Conservation (phyloP, 30 jellyfish, hydroid and myxozoan species). For the Pelagia noctiluca region DNA sequence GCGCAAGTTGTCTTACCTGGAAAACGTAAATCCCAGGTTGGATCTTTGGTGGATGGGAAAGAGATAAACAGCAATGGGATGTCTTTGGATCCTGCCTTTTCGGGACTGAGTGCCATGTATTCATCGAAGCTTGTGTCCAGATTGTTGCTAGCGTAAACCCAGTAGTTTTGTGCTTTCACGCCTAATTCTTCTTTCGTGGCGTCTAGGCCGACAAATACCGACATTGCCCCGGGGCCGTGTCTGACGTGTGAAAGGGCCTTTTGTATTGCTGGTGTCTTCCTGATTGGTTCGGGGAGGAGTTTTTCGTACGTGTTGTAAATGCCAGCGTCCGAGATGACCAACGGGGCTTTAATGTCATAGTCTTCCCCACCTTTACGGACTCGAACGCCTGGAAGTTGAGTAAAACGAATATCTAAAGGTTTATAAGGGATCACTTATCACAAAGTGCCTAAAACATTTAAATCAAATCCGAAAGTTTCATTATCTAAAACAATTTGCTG, state of each 20-base stretch:
- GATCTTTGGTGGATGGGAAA: constrained; percentile 97
- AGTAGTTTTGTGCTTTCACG: constrained; percentile 71
- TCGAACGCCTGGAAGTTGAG: constrained; percentile 65
- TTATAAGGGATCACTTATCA: too few relatives aligned
- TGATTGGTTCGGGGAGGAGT: constrained; percentile 52
- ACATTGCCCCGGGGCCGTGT: constrained; percentile 87
- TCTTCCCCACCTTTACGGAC: constrained; percentile 83
- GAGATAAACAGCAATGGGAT: constrained; percentile 92
- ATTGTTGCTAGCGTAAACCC: constrained; percentile 85
- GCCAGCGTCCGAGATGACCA: constrained; percentile 89
- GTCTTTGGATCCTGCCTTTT: constrained; percentile 79
- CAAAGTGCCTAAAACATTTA: too few relatives aligned
- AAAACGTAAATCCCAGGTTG: constrained; percentile 90
- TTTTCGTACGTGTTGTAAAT: constrained; percentile 76
- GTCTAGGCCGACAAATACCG: constrained; percentile 85
- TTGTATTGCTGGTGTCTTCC: constrained; percentile 40
- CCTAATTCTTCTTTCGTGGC: constrained; percentile 89
- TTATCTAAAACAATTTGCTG: not conserved
- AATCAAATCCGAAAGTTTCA: not conserved
- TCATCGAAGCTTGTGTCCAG: constrained; percentile 58
- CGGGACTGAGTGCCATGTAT: constrained; percentile 59
- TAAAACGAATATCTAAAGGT: too few relatives aligned
- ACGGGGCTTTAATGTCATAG: constrained; percentile 82
- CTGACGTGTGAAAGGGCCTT: constrained; percentile 54
- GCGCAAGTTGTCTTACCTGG: constrained; percentile 97